Base-by-base conservation (phyloP, 2,888 invertebrate genomes). In the Oligia latruncula region DNA sequence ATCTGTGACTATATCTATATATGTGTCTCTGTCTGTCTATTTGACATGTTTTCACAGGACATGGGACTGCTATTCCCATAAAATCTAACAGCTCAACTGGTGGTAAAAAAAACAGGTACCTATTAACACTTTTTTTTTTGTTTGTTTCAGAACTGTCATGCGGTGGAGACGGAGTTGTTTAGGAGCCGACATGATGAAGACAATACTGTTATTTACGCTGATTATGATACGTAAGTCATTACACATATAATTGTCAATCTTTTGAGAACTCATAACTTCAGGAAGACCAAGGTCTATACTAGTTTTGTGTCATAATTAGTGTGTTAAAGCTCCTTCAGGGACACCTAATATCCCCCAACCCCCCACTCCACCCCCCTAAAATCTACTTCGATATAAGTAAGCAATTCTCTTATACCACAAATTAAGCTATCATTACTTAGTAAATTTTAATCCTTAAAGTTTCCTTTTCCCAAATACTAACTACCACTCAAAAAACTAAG, bases 81-180 rank as follows among this genome's bases (percentile, higher is more conserved):
- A 55, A 49, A 58, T 58, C 9, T 4, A 9, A 23, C 23, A 23
- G 58, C 58, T 23, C 23, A 58, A 9, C 3, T 11, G 58, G 23
- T 4, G 11, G 11, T 23, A 58, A 58, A 23, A 9, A 6, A 9
- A 23, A 58, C 9, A 23, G 55, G 40, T 40, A 40, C 40, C 40
- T 55, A 58, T 58, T 58, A 23, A 55, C 20, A 2, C 13, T 46
- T 20, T 23, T 23, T 58, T 58, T 58, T 9, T 58, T 58, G 58
- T 58, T 89, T 90, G 91, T 95, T 93, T 72, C 95, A 95, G 93
- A 90, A 85, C 80, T 85, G 88, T 68, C 66, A 95, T 95, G 95
- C 93, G 95, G 94, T 93, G 94, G 95, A 92, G 92, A 90, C 85
- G 90, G 89, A 91, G 86, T 84, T 90, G 86, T 70, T 86, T 90